Conservation (phyloP, 2,797 vertebrate genomes). For the Spinibarbus caldwelli region DNA sequence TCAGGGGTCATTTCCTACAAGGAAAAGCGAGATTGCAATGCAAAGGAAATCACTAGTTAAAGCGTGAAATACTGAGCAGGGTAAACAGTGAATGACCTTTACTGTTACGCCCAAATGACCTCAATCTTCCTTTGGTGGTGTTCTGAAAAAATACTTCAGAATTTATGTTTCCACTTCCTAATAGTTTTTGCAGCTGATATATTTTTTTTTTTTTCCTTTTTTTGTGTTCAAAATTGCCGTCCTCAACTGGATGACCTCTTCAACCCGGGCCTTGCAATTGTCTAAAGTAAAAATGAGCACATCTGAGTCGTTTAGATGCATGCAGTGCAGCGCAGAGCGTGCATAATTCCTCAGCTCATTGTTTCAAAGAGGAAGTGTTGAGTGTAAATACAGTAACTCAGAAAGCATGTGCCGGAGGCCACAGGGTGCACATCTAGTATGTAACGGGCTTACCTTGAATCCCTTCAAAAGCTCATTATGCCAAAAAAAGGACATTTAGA, state of each 20-base stretch:
- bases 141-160: conserved; percentile 74
- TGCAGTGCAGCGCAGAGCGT: conserved; percentile 37
- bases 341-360: conserved; percentile 87
- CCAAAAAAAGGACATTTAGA: background rate
- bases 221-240: conserved; percentile 68
- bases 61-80: conserved; percentile 81
- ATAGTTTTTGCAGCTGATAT: conserved; percentile 83
- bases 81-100: conserved; percentile 82
- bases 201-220: conserved; percentile 61
- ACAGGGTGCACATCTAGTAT: conserved; percentile 71
- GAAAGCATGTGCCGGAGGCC: conserved; percentile 90
- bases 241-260: conserved; percentile 77
- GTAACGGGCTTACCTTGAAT: conserved; percentile 70
- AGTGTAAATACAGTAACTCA: conserved; percentile 95
- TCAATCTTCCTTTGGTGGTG: conserved; percentile 83
- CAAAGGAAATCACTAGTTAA: conserved; percentile 86
- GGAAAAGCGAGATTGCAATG: conserved; percentile 75
- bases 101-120: conserved; percentile 84
- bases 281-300: conserved; percentile 77
- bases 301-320: conserved; percentile 70
- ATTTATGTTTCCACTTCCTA: conserved; percentile 87
- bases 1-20: conserved; percentile 82
- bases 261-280: conserved; percentile 75
- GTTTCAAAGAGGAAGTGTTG: conserved; percentile 93
- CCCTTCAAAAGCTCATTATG: background rate